Evolutionary conservation across 2,888 invertebrate genomes (phyloP).

Genomic region (Halocaridina rubra): DNA sequence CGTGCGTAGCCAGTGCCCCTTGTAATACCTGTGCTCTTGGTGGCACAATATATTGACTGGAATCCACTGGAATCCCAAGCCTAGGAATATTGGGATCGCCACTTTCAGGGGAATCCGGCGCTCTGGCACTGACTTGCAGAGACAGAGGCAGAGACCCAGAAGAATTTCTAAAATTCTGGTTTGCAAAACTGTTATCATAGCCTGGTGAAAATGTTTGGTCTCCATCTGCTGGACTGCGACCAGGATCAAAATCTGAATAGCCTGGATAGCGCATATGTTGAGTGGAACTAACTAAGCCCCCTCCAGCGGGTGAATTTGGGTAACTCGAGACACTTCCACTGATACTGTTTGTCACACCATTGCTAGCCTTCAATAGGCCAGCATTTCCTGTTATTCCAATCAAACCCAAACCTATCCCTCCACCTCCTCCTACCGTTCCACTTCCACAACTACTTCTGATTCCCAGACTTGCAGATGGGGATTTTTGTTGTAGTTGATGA

Average conservation of each 20-base stretch:
- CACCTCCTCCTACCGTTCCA: neutral
- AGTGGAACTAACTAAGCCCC: constrained; percentile 10
- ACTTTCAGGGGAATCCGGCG: neutral
- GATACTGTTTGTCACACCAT: neutral
- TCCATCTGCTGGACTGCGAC: constrained; percentile 33
- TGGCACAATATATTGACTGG: constrained; percentile 63
- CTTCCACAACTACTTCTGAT: neutral
- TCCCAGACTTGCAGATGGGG: neutral
- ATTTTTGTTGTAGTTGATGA: constrained; percentile 14
- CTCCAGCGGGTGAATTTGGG: constrained; percentile 38
- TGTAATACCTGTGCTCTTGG: constrained; percentile 62
- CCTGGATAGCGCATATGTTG: constrained; percentile 45
- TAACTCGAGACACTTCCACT: neutral
- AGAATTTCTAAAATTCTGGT: constrained; percentile 48
- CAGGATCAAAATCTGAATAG: constrained; percentile 48
- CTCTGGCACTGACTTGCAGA: constrained; percentile 41
- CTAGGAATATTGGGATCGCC: constrained; percentile 42
- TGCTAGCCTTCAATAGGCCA: constrained; percentile 16
- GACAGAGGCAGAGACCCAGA: constrained; percentile 51
- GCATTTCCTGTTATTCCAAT: too few relatives aligned
- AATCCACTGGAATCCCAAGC: constrained; percentile 61
- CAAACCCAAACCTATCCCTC: too few relatives aligned
- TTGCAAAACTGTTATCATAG: constrained; percentile 53
- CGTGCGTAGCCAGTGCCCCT: constrained; percentile 62
- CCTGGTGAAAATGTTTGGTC: constrained; percentile 41